Conservation (phyloP, 2,113 vertebrate genomes). For the Cygnus atratus region DNA sequence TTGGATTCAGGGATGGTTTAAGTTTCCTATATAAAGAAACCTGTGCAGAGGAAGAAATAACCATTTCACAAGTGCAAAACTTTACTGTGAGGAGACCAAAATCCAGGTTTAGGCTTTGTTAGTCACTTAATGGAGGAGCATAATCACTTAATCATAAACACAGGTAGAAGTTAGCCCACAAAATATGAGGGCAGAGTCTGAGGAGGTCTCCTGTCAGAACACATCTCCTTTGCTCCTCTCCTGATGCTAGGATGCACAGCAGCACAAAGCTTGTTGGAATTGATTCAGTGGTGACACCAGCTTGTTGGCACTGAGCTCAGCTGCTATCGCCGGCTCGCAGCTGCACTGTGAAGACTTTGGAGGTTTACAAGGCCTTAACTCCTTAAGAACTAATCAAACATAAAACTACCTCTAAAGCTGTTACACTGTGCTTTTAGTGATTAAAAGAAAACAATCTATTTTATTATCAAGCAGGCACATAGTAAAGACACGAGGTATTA, state of each 20-base stretch:
- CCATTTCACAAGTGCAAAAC: not conserved
- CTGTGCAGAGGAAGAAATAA: not conserved
- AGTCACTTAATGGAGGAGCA: not conserved
- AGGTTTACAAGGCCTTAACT: not conserved
- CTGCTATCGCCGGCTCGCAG: not conserved
- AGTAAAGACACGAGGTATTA: not conserved
- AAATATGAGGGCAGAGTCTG: not conserved
- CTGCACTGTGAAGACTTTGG: not conserved
- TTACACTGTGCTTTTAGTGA: not conserved
- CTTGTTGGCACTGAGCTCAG: not conserved
- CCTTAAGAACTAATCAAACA: not conserved
- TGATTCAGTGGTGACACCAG: not conserved
- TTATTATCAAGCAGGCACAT: not conserved
- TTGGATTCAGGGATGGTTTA: not conserved
- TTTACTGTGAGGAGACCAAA: not conserved
- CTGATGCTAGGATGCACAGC: not conserved
- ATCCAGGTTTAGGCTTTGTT: not conserved
- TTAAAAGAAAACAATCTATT: not conserved
- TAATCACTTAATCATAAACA: not conserved
- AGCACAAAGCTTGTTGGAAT: not conserved
- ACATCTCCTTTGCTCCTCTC: not conserved
- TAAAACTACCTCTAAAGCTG: not conserved
- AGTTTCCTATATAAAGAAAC: not conserved
- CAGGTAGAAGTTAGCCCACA: not conserved
- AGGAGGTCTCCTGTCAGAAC: not conserved